These are phyloP conservation scores for Tenebrio molitor DNA, from an alignment of 1,140 invertebrate species.

Conservation along the genomic window DNA sequence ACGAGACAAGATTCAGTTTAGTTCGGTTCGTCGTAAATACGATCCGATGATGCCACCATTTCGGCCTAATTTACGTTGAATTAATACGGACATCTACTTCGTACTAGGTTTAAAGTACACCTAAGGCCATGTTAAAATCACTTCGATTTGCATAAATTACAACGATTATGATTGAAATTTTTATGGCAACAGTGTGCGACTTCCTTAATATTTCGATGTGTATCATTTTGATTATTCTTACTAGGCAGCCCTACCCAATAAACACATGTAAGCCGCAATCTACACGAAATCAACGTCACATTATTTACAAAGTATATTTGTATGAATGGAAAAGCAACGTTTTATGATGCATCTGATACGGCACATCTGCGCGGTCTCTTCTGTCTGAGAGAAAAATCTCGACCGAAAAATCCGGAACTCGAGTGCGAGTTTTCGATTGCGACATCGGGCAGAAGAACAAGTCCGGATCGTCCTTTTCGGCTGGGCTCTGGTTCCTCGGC, in stretches of 20 bases:
- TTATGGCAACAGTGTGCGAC: slow-evolving; percentile 27
- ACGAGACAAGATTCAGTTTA: neutral
- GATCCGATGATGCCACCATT: slow-evolving; percentile 24
- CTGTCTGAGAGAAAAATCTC: neutral
- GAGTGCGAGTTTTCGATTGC: neutral
- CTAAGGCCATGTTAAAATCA: slow-evolving; percentile 11
- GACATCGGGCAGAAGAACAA: neutral
- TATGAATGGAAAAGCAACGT: slow-evolving; percentile 1
- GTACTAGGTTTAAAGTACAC: neutral
- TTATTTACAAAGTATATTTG: neutral
- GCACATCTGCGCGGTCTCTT: neutral
- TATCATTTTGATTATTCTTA: slow-evolving; percentile 24
- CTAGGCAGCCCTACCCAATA: neutral
- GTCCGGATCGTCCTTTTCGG: neutral
- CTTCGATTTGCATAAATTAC: slow-evolving; percentile 25
- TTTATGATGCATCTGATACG: neutral
- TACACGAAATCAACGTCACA: slow-evolving; percentile 5
- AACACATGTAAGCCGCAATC: neutral
- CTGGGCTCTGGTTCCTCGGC: slow-evolving; percentile 1
- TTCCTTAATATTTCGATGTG: slow-evolving; percentile 14
- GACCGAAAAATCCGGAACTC: neutral
- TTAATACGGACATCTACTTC: slow-evolving; percentile 9
- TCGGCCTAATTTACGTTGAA: slow-evolving; percentile 25
- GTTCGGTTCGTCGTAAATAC: slow-evolving; percentile 15
- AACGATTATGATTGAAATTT: slow-evolving; percentile 21